Base-by-base conservation (phyloP, 2,888 invertebrate genomes). In the Lepidocyrtoides sp. region DNA sequence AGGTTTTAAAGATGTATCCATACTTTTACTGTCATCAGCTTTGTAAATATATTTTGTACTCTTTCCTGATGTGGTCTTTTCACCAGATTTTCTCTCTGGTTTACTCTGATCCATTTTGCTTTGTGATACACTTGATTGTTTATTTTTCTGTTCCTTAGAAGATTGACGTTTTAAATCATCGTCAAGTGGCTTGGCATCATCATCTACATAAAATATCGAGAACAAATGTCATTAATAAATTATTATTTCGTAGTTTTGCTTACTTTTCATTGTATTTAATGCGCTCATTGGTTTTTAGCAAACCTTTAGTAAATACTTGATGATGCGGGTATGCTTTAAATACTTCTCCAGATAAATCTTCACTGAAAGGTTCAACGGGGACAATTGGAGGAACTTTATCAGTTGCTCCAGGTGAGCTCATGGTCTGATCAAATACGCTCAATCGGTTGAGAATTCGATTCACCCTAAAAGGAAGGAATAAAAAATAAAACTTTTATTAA, bases 391-490 rank as follows among this genome's bases (percentile, higher is more conserved):
- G 87, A 17, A 88, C n/a, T 48, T 92, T 86, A 0, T 36, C 8
- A 5, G 20, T 3, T 0, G 51, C 29, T n/a, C 77, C 79, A 8
- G 26, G 79, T 0, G n/a, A n/a, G n/a, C 63, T 44, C 87, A 90
- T 92, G n/a, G 72, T 82, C 0, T 48, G 57, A 29, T 92, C 93
- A 41, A 94, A 88, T 10, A 69, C 72, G 3, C 91, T 66, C 8
- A 94, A 81, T 2, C 93, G 89, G 66, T 93, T 92, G 5, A 94
- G 63, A 3, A 94, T 92, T 0, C 93, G 93, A 63, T 94, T 94
- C 8, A 93, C 93, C n/a, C 93, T 93, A 36, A 23, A 85, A 51
- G n/a, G n/a, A n/a, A n/a, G n/a, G n/a, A n/a, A n/a, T n/a, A n/a
- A n/a, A 29, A 14, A 26, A 60, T 10, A 26, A 26, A 26, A 26